phyloP scores from a whole-genome alignment of 2,888 invertebrate genomes.

The Sceliomorpha sp. region DNA sequence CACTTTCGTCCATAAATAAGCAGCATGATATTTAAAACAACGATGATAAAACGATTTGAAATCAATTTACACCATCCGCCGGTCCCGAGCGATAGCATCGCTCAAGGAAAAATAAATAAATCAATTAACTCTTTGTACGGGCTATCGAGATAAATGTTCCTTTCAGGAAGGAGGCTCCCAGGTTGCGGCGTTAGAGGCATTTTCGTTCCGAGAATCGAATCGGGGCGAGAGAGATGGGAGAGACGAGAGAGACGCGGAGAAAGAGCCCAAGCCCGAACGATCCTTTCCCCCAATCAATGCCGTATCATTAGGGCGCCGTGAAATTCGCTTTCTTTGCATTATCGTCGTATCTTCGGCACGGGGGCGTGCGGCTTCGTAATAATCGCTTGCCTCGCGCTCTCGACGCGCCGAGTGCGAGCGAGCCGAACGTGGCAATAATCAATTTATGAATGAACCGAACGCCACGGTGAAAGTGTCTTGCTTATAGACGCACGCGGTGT shows the following conservation, averaged over 20 bases:
- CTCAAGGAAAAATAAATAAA: conserved; percentile 33
- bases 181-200: conserved; percentile 1
- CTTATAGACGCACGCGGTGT: conserved; percentile 53
- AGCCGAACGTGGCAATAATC: conserved; percentile 62
- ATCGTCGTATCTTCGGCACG: conserved; percentile 34
- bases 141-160: conserved; percentile 39
- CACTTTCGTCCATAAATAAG: background rate
- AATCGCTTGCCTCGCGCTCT: no score
- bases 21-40: conserved; percentile 19
- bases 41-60: conserved; percentile 25
- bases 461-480: conserved; percentile 70
- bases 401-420: conserved; percentile 2
- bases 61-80: conserved; percentile 33
- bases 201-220: background rate
- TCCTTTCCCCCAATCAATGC: conserved; percentile 36
- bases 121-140: conserved; percentile 41
- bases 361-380: conserved; percentile 22
- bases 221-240: no score
- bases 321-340: conserved; percentile 44
- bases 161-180: conserved; percentile 30
- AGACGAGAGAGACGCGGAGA: no score
- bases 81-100: conserved; percentile 24
- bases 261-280: background rate
- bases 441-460: conserved; percentile 74
- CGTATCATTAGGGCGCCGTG: conserved; percentile 45